Percentiles rank a stretch among this genome's conserved stretches.
phyloP scores from a whole-genome alignment of 2,888 invertebrate genomes.

The Eupeodes latifasciatus region DNA sequence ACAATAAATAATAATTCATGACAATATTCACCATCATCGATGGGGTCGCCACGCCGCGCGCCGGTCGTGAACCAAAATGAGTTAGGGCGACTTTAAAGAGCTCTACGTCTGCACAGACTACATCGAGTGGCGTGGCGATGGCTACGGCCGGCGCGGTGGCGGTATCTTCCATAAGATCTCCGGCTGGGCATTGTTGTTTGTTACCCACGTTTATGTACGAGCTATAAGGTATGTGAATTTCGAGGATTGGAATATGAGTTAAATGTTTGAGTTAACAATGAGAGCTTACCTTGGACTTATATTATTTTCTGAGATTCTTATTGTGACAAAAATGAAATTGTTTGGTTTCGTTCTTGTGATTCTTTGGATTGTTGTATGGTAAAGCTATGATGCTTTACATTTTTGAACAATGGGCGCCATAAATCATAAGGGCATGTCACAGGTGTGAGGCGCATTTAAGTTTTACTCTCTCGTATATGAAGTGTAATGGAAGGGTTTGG shows the following conservation, averaged over 20 bases:
- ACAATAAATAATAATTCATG: slow-evolving; percentile 74
- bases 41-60: slow-evolving; percentile 20
- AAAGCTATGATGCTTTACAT: background rate
- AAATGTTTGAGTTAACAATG: slow-evolving; percentile 47
- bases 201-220: slow-evolving; percentile 14
- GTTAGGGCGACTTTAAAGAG: slow-evolving; percentile 65
- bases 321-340: slow-evolving; percentile 48
- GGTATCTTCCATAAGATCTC: slow-evolving; percentile 44
- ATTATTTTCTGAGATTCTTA: slow-evolving; percentile 11
- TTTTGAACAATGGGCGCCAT: slow-evolving; percentile 26
- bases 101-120: background rate
- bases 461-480: background rate
- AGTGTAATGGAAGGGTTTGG: background rate
- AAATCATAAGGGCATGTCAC: slow-evolving; percentile 34
- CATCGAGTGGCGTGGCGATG: slow-evolving; percentile 2
- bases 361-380: background rate
- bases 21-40: slow-evolving; percentile 67
- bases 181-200: slow-evolving; percentile 30
- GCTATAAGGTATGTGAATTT: background rate
- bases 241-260: slow-evolving; percentile 30
- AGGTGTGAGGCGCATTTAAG: slow-evolving; percentile 16
- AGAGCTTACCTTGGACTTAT: slow-evolving; percentile 28
- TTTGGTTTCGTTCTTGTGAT: slow-evolving; percentile 14
- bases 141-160: background rate
- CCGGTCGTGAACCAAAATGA: slow-evolving; percentile 66